Conservation (phyloP, 2,113 vertebrate genomes). For the Sorex araneus region DNA sequence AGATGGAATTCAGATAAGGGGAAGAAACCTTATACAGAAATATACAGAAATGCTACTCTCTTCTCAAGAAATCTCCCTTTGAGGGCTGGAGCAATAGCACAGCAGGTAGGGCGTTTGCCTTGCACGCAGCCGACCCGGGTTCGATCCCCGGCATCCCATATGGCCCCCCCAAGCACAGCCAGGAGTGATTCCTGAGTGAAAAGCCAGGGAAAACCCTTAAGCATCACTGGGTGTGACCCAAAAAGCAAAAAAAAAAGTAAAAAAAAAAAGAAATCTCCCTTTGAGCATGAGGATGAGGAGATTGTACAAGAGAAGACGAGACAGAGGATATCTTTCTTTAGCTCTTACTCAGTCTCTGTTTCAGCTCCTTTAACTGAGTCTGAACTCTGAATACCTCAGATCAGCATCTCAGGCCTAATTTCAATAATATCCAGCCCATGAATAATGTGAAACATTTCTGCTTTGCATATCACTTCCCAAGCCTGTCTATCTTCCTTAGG, state of each 20-base stretch:
- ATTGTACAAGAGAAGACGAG: neutral
- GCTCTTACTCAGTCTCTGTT: neutral
- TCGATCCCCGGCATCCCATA: too few relatives aligned
- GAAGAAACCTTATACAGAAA: neutral
- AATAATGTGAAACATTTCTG: neutral
- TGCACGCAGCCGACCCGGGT: too few relatives aligned
- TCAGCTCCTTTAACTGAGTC: neutral
- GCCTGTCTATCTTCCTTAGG: neutral
- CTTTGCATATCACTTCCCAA: neutral
- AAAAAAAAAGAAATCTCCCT: neutral
- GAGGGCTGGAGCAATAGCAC: too few relatives aligned
- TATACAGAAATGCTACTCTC: too few relatives aligned
- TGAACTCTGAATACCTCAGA: neutral
- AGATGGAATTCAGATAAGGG: neutral
- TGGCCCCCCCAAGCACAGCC: too few relatives aligned
- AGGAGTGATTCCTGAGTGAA: too few relatives aligned
- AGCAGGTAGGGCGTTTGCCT: too few relatives aligned
- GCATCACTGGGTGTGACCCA: too few relatives aligned
- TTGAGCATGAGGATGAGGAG: neutral
- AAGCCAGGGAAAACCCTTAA: too few relatives aligned
- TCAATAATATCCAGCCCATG: neutral
- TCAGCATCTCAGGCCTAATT: neutral
- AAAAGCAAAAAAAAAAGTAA: too few relatives aligned
- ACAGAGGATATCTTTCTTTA: neutral
- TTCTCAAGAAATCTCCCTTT: too few relatives aligned